A percentile compares a stretch with the other conserved stretches of the same genome.
phyloP scores from a whole-genome alignment of 2,113 vertebrate genomes.

The Limanda limanda region DNA sequence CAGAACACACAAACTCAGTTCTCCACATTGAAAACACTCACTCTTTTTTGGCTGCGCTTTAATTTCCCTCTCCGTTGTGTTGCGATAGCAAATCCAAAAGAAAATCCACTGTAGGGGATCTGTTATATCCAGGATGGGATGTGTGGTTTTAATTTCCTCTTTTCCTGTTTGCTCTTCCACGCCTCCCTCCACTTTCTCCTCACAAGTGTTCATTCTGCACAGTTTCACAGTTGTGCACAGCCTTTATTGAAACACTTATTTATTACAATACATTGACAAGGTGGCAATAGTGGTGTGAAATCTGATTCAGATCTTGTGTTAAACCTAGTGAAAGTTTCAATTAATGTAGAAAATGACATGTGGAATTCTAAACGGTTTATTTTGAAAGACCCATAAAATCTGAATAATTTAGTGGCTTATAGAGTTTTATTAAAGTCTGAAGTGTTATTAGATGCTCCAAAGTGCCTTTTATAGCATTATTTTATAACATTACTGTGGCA shows the following conservation, averaged over 20 bases:
- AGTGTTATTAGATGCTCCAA: constrained; percentile 19
- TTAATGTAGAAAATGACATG: not conserved
- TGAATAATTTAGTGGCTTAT: not conserved
- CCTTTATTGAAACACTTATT: constrained; percentile 17
- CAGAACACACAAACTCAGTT: constrained; percentile 40
- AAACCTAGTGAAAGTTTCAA: not conserved
- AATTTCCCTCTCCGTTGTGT: constrained; percentile 50
- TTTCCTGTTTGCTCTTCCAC: constrained; percentile 45
- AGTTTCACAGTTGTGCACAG: constrained; percentile 21
- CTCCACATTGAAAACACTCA: constrained; percentile 29
- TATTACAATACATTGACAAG: constrained; percentile 1
- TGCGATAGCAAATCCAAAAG: constrained; percentile 42
- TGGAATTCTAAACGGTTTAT: not conserved
- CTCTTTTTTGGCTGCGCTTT: constrained; percentile 58
- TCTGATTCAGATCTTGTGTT: not conserved
- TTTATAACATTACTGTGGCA: constrained; percentile 21
- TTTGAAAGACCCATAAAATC: not conserved
- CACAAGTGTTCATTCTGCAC: constrained; percentile 12
- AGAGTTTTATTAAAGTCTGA: not conserved
- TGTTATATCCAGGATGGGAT: constrained; percentile 61
- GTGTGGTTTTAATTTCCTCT: constrained; percentile 73
- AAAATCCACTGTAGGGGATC: constrained; percentile 45
- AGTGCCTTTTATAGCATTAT: constrained; percentile 29
- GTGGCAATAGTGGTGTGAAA: constrained; percentile 3
- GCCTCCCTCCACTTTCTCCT: constrained; percentile 22